Conservation (phyloP, 1,140 invertebrate genomes). For the Drosophila nigromelanica region DNA sequence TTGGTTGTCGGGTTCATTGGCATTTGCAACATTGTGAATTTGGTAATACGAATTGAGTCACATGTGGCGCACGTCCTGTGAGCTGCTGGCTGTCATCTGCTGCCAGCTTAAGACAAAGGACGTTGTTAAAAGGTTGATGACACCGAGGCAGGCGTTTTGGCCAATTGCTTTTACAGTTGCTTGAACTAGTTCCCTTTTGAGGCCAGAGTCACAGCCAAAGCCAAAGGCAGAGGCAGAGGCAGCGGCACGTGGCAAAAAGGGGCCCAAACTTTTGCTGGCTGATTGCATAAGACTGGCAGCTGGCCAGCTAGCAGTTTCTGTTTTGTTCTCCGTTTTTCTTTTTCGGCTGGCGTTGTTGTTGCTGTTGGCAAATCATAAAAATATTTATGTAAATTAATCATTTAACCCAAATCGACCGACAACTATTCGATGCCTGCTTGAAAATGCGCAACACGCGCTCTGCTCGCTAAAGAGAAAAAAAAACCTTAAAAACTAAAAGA, state of each 20-base stretch:
- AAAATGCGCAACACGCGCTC: constrained; percentile 76
- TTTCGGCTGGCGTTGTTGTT: constrained; percentile 8
- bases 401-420: constrained; percentile 79
- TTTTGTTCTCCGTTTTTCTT: constrained; percentile 27
- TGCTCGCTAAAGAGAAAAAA: constrained; percentile 36
- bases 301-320: constrained; percentile 38
- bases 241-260: constrained; percentile 52
- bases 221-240: constrained; percentile 26
- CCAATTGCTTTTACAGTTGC: constrained; percentile 75
- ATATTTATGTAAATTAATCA: constrained; percentile 83
- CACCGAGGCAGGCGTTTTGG: constrained; percentile 43
- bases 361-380: constrained; percentile 78
- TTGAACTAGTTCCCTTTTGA: constrained; percentile 72
- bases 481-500: constrained; percentile 4
- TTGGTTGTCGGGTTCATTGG: constrained; percentile 63
- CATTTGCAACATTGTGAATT: constrained; percentile 34
- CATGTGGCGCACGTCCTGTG: constrained; percentile 73
- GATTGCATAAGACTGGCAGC: constrained; percentile 72
- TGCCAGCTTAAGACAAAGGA: constrained; percentile 60
- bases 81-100: constrained; percentile 63
- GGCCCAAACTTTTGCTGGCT: constrained; percentile 60
- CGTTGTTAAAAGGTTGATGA: constrained; percentile 72
- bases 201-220: constrained; percentile 16
- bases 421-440: constrained; percentile 67
- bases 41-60: constrained; percentile 47